Evolutionary conservation across 2,797 vertebrate species (phyloP), one percentile per base, ranked within the genome.

Genomic region (Argentina silus): DNA sequence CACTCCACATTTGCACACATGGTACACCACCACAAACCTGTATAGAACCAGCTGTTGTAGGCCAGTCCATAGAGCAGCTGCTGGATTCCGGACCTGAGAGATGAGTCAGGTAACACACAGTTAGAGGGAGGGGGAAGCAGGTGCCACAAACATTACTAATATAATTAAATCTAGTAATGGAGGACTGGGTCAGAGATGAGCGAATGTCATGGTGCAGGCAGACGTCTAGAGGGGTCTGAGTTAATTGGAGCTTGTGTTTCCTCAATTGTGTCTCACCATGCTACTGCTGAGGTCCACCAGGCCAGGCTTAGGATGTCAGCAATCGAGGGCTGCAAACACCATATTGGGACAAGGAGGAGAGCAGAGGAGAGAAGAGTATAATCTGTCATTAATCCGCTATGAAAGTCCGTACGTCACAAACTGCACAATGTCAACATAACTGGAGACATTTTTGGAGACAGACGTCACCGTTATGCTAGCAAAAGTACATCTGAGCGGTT

Each of bases 231-330:
- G 27, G 27, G 27, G 27, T 36, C 27, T 36, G 1, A 36, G 27
- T 36, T 36, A 36, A 36, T 36, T 36, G 27, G 27, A 36, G 27
- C 27, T 36, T 36, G 27, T 27, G 68, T 60, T 44, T 42, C 19
- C 0, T 59, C 5, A 42, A 21, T 56, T 1, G 23, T 53, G 12
- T 55, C 95, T 96, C 86, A 99, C 98, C 98, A 99, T 66, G 98
- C 96, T 15, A 96, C 93, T 0, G 97, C 96, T 0, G 98, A 98
- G 0, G 96, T 97, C 96, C 97, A 97, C 98, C 98, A 99, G 51
- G 98, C 96, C 44, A 99, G 77, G 81, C 91, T 99, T 80, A 99
- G 93, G 72, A 99, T 81, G 83, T 99, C 97, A 11, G 97, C 94
- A 44, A 99, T 91, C 2, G 97, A 98, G 11, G 98, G 98, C 98